Conservation (phyloP, 2,113 vertebrate genomes). For the Oenanthe melanoleuca region DNA sequence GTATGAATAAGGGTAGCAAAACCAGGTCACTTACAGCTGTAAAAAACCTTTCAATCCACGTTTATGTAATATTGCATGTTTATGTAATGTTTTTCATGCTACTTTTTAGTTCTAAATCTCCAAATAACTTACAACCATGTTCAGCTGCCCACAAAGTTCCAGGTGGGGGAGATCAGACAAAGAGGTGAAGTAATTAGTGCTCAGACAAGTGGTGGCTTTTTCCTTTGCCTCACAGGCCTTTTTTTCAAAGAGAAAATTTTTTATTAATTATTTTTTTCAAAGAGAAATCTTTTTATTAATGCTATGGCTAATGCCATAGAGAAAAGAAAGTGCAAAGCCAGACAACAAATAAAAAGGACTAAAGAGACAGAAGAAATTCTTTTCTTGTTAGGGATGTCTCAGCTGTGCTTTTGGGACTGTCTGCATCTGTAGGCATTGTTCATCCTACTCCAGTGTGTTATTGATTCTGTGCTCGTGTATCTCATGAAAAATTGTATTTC, state of each 20-base stretch:
- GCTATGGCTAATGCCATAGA: conserved; percentile 20
- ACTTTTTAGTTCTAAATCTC: background rate
- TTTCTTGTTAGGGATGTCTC: background rate
- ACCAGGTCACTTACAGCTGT: background rate
- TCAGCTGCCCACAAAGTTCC: background rate
- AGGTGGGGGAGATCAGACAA: background rate
- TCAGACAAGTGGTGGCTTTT: background rate
- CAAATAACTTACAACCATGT: background rate
- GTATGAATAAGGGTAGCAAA: background rate
- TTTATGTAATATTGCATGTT: background rate
- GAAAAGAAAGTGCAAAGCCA: conserved; percentile 8
- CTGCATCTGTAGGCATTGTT: conserved; percentile 9
- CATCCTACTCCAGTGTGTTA: background rate
- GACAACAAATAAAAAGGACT: conserved; percentile 53
- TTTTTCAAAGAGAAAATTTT: background rate
- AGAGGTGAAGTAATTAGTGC: background rate
- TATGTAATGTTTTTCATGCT: background rate
- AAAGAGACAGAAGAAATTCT: background rate
- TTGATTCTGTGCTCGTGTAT: conserved; percentile 31
- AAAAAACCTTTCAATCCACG: background rate
- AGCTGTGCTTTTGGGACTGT: background rate
- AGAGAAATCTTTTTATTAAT: conserved; percentile 41
- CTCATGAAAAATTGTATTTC: conserved; percentile 31
- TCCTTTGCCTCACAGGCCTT: background rate
- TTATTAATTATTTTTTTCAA: background rate